phyloP scores from a whole-genome alignment of 2,888 invertebrate species.

The Diloba caeruleocephala region DNA sequence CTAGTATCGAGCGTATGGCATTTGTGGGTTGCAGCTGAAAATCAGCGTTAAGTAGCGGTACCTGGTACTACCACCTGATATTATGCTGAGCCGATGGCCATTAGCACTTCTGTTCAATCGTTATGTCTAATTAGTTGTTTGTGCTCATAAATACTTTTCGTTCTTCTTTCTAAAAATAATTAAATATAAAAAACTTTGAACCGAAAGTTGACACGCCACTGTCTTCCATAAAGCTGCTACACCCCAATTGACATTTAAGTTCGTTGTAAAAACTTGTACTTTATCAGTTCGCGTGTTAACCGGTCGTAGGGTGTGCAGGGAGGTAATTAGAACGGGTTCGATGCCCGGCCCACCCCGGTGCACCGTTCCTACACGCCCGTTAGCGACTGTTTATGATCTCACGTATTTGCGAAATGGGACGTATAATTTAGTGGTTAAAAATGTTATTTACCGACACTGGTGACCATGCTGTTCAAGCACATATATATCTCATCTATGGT shows the following conservation, averaged over 20 bases:
- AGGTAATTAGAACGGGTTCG: constrained; percentile 50
- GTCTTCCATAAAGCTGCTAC: not conserved
- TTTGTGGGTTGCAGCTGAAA: no score
- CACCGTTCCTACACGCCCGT: constrained; percentile 43
- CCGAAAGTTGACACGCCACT: constrained; percentile 4
- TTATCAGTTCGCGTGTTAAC: constrained; percentile 39
- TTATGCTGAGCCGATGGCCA: no score
- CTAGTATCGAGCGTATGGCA: no score
- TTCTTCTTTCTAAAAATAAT: no score
- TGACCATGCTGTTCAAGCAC: no score
- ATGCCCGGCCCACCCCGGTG: constrained; percentile 42
- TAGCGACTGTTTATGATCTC: constrained; percentile 41
- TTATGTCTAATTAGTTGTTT: no score
- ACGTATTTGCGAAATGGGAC: constrained; percentile 33
- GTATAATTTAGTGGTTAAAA: constrained; percentile 25
- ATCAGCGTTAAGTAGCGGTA: no score
- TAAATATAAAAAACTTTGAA: not conserved
- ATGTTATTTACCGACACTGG: no score
- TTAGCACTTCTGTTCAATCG: no score
- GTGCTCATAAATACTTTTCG: no score
- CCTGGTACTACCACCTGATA: no score
- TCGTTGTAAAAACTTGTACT: constrained; percentile 28
- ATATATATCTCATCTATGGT: no score
- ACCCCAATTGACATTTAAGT: constrained; percentile 45
- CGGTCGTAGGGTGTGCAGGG: constrained; percentile 40